phyloP scores from a whole-genome alignment of 2,113 vertebrate species.

The Phylloscopus trochilus region DNA sequence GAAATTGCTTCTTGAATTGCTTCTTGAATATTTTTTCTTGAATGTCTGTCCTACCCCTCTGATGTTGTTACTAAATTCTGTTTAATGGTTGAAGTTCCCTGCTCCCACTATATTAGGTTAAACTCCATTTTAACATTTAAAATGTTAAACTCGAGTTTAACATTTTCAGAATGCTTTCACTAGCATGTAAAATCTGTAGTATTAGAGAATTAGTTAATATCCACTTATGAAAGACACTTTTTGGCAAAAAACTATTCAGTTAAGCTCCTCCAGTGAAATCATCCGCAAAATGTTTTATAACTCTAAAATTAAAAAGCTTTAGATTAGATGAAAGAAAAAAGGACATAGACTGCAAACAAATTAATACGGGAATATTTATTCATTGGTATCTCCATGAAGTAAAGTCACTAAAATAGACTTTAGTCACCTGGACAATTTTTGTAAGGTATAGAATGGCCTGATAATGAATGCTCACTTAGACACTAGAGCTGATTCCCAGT shows the following conservation, averaged over 20 bases:
- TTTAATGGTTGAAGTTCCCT: not conserved
- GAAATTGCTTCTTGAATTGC: not conserved
- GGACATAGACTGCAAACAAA: not conserved
- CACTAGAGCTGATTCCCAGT: not conserved
- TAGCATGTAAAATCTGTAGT: not conserved
- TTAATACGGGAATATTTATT: not conserved
- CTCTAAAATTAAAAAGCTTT: not conserved
- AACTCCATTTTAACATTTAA: not conserved
- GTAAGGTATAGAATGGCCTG: not conserved
- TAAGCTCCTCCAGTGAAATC: slow-evolving; percentile 1
- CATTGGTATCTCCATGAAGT: not conserved
- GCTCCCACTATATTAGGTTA: not conserved
- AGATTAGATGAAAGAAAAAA: not conserved
- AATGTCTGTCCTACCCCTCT: not conserved
- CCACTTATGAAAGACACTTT: not conserved
- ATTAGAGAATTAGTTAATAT: slow-evolving; percentile 25
- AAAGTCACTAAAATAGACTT: slow-evolving; percentile 13
- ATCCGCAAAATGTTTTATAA: not conserved
- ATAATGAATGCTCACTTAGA: not conserved
- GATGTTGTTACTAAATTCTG: not conserved
- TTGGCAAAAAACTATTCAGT: not conserved
- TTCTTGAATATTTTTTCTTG: not conserved
- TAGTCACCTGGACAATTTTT: not conserved
- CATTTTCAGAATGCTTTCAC: not conserved
- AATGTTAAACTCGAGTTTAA: not conserved